Evolutionary conservation across 2,888 invertebrate species (phyloP).

Genomic region (Sicus ferrugineus): DNA sequence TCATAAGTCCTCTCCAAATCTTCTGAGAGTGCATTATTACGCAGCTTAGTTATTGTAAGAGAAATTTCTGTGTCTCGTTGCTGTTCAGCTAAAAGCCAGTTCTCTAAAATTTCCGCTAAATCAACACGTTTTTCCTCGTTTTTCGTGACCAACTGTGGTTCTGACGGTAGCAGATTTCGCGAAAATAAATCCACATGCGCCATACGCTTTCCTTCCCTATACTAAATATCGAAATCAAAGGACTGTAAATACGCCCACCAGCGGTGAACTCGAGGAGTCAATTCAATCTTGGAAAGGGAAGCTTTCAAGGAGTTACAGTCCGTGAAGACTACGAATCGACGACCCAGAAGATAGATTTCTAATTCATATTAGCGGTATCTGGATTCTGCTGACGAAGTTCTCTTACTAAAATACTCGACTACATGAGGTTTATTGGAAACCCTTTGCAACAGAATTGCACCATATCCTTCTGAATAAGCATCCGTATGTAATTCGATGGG

Average conservation of each 20-base stretch:
- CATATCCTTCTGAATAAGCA: constrained; percentile 33
- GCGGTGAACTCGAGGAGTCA: no score
- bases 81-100: constrained; percentile 21
- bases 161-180: constrained; percentile 11
- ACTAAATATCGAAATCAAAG: constrained; percentile 36
- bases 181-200: constrained; percentile 36
- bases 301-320: constrained; percentile 39
- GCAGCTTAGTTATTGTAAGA: background rate
- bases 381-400: no score
- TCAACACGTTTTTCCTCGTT: constrained; percentile 9
- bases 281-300: constrained; percentile 25
- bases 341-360: constrained; percentile 38
- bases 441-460: no score
- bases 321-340: constrained; percentile 35
- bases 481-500: constrained; percentile 41
- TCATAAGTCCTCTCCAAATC: constrained; percentile 2
- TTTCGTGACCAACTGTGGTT: background rate
- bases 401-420: no score
- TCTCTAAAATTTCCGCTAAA: constrained; percentile 20
- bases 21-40: background rate
- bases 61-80: constrained; percentile 19
- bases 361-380: no score
- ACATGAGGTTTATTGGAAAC: no score
- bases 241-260: constrained; percentile 37
- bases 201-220: constrained; percentile 35